Conservation (phyloP, 64 coral and sea anemone genomes). For the Cladopsammia gracilis region DNA sequence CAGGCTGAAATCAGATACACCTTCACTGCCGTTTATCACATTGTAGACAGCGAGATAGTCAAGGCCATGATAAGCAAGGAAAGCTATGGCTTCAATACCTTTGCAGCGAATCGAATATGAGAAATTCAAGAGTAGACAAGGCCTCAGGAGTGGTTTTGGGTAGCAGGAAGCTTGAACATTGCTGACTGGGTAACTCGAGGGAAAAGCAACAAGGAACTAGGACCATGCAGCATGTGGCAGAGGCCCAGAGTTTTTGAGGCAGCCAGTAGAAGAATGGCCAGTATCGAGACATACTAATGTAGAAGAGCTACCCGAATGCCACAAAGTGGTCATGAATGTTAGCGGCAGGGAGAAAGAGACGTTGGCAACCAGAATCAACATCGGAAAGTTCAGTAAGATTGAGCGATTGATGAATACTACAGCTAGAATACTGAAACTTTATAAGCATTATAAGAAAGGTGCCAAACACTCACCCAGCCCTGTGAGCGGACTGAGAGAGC, state of each 20-base stretch:
- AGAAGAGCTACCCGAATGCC: neutral
- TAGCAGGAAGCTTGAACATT: slow-evolving; percentile 15
- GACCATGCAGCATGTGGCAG: neutral
- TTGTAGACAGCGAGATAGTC: slow-evolving; percentile 43
- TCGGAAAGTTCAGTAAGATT: neutral
- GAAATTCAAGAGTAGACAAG: neutral
- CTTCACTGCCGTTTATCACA: neutral
- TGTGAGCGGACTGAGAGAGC: slow-evolving; percentile 18
- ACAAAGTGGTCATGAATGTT: neutral
- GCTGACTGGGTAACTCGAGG: neutral
- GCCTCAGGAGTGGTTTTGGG: neutral
- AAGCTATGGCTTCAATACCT: slow-evolving; percentile 15
- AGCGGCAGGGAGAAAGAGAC: neutral
- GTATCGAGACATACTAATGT: slow-evolving; percentile 4
- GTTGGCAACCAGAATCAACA: neutral
- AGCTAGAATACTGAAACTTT: slow-evolving; percentile 6
- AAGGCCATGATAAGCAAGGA: slow-evolving; percentile 45
- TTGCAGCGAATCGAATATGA: neutral
- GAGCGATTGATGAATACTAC: slow-evolving; percentile 1
- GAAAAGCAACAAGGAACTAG: neutral
- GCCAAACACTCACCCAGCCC: neutral
- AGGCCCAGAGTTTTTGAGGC: slow-evolving; percentile 29
- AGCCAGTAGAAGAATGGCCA: slow-evolving; percentile 9
- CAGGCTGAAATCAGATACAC: slow-evolving; percentile 7
- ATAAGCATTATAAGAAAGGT: neutral